Conservation (phyloP, 2,113 vertebrate species). For the Acrocephalus kingi region DNA sequence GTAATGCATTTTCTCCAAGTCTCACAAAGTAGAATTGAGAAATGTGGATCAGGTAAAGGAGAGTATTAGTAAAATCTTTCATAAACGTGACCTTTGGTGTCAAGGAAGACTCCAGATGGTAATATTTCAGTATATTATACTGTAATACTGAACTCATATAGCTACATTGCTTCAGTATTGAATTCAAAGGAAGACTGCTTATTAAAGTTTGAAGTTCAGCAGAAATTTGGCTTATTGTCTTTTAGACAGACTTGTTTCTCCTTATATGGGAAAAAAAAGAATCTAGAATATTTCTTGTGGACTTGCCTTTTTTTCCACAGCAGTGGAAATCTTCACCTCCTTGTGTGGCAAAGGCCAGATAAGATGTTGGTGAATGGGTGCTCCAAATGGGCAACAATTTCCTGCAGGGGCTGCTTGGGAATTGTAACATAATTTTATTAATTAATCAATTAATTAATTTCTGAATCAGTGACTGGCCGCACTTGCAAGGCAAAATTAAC, state of each 20-base stretch:
- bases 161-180: not conserved
- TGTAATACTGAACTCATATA: not conserved
- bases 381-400: not conserved
- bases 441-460: not conserved
- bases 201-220: not conserved
- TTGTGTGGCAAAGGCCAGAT: not conserved
- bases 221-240: not conserved
- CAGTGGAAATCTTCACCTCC: not conserved
- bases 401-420: not conserved
- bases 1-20: not conserved
- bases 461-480: not conserved
- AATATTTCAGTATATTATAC: not conserved
- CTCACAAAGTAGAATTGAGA: constrained; percentile 39
- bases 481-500: not conserved
- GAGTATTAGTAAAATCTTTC: constrained; percentile 22
- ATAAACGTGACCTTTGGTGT: constrained; percentile 24
- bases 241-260: not conserved
- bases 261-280: not conserved
- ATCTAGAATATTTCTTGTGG: not conserved
- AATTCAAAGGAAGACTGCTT: not conserved
- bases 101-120: not conserved
- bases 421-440: not conserved
- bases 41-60: not conserved
- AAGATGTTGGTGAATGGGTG: not conserved
- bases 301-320: not conserved